These are phyloP conservation scores for Oryzias sinensis DNA, from an alignment of 2,797 vertebrate genomes.

Conservation along the genomic window DNA sequence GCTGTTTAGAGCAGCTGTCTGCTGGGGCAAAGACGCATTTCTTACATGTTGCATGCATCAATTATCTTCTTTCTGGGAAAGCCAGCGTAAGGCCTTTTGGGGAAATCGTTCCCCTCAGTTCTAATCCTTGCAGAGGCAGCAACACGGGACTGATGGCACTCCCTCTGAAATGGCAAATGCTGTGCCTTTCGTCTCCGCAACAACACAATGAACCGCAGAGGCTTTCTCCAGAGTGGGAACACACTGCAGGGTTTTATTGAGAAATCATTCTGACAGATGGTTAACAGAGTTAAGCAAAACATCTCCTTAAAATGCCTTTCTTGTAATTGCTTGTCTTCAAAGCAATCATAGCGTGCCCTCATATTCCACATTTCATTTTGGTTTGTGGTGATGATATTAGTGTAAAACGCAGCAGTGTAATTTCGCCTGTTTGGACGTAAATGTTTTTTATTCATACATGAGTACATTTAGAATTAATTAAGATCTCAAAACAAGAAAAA, in stretches of 20 bases:
- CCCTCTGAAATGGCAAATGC: slow-evolving; percentile 60
- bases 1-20: slow-evolving; percentile 47
- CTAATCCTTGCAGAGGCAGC: slow-evolving; percentile 54
- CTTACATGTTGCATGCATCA: slow-evolving; percentile 63
- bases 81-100: slow-evolving; percentile 57
- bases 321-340: slow-evolving; percentile 24
- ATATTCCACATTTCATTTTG: slow-evolving; percentile 22
- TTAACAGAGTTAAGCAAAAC: slow-evolving; percentile 35
- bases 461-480: neutral
- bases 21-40: slow-evolving; percentile 60
- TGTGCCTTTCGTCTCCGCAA: slow-evolving; percentile 44
- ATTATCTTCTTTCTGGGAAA: slow-evolving; percentile 70
- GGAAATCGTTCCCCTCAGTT: slow-evolving; percentile 62
- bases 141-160: slow-evolving; percentile 55
- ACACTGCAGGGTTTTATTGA: slow-evolving; percentile 34
- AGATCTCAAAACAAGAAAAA: neutral
- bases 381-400: slow-evolving; percentile 11
- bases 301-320: slow-evolving; percentile 17
- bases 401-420: neutral
- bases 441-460: neutral
- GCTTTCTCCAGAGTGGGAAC: slow-evolving; percentile 30
- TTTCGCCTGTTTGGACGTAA: neutral
- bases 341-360: slow-evolving; percentile 17
- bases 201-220: slow-evolving; percentile 34
- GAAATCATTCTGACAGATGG: slow-evolving; percentile 36